phyloP scores from a whole-genome alignment of 2,888 invertebrate species.

The Ectemnius continuus region DNA sequence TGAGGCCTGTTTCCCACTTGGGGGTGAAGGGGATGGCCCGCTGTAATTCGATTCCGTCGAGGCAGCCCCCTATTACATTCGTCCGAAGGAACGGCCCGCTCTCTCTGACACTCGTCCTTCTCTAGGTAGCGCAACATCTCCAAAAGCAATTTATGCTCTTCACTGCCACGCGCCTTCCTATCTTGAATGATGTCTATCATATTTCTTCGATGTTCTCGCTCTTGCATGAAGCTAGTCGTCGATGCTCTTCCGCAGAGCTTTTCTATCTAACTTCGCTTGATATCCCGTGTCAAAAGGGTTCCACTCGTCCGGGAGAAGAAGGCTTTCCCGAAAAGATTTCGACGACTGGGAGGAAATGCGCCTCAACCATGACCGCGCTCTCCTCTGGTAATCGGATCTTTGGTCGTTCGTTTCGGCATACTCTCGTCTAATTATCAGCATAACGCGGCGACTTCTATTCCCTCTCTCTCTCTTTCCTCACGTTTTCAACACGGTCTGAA shows the following conservation, averaged over 20 bases:
- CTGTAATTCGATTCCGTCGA: slow-evolving; percentile 66
- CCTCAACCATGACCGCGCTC: background rate
- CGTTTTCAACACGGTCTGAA: slow-evolving; percentile 15
- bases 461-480: background rate
- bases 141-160: slow-evolving; percentile 47
- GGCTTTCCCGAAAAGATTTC: background rate
- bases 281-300: slow-evolving; percentile 12
- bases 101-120: slow-evolving; percentile 40
- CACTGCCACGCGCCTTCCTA: slow-evolving; percentile 8
- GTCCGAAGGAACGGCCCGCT: slow-evolving; percentile 31
- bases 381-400: slow-evolving; percentile 54
- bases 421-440: slow-evolving; percentile 52
- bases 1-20: background rate
- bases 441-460: slow-evolving; percentile 13
- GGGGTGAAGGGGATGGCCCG: slow-evolving; percentile 54
- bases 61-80: slow-evolving; percentile 35
- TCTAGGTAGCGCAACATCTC: slow-evolving; percentile 29
- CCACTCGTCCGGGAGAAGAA: background rate
- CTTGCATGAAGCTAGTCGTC: slow-evolving; percentile 47
- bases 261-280: background rate
- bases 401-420: slow-evolving; percentile 10
- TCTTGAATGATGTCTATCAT: slow-evolving; percentile 55
- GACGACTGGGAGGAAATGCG: background rate
- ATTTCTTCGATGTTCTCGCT: slow-evolving; percentile 38
- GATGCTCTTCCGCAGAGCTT: background rate